Base-by-base conservation (phyloP, 1,140 invertebrate species). In the Sycophila sp. region DNA sequence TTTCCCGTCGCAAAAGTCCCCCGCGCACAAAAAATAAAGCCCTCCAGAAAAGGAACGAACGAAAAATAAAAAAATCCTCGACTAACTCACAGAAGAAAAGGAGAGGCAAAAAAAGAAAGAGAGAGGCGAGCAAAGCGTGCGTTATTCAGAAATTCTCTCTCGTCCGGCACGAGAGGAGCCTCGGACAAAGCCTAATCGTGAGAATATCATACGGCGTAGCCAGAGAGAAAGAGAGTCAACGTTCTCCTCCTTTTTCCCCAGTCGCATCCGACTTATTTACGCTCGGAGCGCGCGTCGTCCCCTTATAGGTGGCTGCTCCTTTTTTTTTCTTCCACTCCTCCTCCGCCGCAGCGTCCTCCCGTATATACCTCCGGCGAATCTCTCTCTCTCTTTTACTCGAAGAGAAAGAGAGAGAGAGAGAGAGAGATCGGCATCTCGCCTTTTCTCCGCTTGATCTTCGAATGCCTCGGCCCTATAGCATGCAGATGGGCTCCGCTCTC, bases 381-480 rank as follows among this genome's bases (percentile, higher is more conserved):
- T 56, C 51, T 36, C 40, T 71, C 69, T 68, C 60, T 63, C 8
- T n/a, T 8, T 10, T 47, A 17, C 13, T 19, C 5, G n/a, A 10
- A 10, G 11, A 40, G 11, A 40, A 3, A 13, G 11, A 40, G 11
- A 40, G 11, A 40, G 22, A 8, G 19, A 42, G 8, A 42, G 42
- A 22, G 17, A 10, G n/a, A 59, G 65, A 68, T 68, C 65, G 53
- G 65, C 53, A 58, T 68, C 65, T 59, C 42, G 64, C 51, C 24
- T 67, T 59, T 67, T 58, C 40, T 74, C 51, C 64, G 45, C 32
- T 67, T 45, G 64, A 72, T 63, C 70, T 73, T 76, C 49, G 70
- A 72, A 77, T 77, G 75, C 65, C 19, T 49, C 73, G 74, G 69
- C 73, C 73, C 75, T 76, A 73, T 36, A 58, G 53, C 65, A 67